Evolutionary conservation across 2,888 invertebrate genomes (phyloP), one percentile per base, ranked within the genome.

Genomic region (Eretmocerus hayati): DNA sequence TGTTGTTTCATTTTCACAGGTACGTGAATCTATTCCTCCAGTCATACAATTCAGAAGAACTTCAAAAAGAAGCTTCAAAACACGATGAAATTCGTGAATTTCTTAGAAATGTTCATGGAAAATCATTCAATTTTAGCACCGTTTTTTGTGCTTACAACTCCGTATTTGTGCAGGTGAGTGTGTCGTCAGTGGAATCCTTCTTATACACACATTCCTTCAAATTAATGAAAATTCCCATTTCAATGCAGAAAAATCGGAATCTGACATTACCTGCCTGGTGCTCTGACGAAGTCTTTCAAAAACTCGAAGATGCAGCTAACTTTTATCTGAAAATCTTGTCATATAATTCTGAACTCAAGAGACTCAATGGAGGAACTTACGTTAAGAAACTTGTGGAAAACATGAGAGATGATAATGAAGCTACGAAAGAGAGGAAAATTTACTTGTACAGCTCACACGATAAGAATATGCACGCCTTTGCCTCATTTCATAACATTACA

Each of bases 401-500:
- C 30, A 38, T 50, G 5, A 26, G 44, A 1, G 18, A 21, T 1
- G 39, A 26, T 3, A 23, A 20, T 1, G 20, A 38, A 9, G 33
- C 6, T 2, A 11, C 3, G 2, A 19, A 19, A 4, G 26, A 35
- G 15, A 50, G 26, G 30, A 50, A 50, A 33, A 46, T 50, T 11
- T 42, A 38, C 9, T 15, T 50, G 42, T 46, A 50, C 20, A 37
- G 46, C 16, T 16, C 42, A 9, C 50, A 50, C 22, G 50, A 50
- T 15, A n/a, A 33, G 5, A 42, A 40, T 1, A 6, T 50, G 9
- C 30, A 38, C 23, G 42, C 13, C 3, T 42, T 50, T 11, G 11
- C 22, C 6, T 37, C 11, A 21, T 37, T 39, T 13, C 42, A 45
- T 19, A 20, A 22, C 15, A 30, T 45, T n/a, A 9, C n/a, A 11